A percentile compares a stretch with the other conserved stretches of the same genome.
Conservation (phyloP, 2,888 invertebrate species). For the Chymomyza amoena region DNA sequence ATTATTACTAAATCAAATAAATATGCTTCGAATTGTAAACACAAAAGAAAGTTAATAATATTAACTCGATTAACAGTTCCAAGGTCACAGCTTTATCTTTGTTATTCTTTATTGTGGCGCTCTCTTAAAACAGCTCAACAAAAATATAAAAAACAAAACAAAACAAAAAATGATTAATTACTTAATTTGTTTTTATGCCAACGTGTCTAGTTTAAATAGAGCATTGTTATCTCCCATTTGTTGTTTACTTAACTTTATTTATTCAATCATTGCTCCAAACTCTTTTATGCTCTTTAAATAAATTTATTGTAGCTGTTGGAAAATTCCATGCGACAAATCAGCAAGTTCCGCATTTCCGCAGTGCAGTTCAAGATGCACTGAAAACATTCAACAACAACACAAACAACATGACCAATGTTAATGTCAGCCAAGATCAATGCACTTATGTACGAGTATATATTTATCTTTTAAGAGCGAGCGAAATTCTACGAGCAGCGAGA, state of each 20-base stretch:
- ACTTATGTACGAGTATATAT: slow-evolving; percentile 24
- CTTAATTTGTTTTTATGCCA: background rate
- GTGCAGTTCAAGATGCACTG: background rate
- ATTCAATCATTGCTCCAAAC: background rate
- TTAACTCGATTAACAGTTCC: background rate
- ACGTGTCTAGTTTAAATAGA: background rate
- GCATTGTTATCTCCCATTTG: background rate
- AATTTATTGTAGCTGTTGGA: slow-evolving; percentile 17
- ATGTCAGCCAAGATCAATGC: slow-evolving; percentile 50
- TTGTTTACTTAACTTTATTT: background rate
- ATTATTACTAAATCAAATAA: background rate
- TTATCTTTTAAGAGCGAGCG: background rate
- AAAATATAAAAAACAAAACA: too few species aligned
- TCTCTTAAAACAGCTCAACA: background rate
- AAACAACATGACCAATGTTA: background rate
- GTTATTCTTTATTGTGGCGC: background rate
- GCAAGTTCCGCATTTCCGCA: slow-evolving; percentile 1
- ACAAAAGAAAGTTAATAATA: background rate
- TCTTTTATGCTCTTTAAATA: background rate
- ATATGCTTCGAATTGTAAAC: background rate
- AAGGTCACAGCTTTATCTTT: background rate
- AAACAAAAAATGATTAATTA: background rate
- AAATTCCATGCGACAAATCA: slow-evolving; percentile 41
- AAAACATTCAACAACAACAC: background rate
- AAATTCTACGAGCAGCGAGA: background rate